Base-by-base conservation (phyloP, 2,113 vertebrate genomes). In the Aviceda subcristata region DNA sequence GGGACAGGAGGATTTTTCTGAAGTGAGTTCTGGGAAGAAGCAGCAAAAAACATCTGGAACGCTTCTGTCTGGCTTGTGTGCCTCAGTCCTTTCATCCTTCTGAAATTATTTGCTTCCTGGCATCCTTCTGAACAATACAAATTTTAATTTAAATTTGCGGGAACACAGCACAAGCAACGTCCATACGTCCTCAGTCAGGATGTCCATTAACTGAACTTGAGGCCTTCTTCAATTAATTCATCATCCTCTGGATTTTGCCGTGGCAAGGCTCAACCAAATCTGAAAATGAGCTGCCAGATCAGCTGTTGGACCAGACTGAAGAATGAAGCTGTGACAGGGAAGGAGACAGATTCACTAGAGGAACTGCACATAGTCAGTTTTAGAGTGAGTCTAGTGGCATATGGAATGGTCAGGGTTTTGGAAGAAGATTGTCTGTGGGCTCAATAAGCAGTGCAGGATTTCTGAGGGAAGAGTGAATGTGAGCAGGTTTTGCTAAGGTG, bases 311-410 rank as follows among this genome's bases (percentile, higher is more conserved):
- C 11, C 24, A 62, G 43, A 34, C 20, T 41, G 69, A 68, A 48
- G 14, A 75, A 41, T 0, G 0, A 64, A 39, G 6, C 30, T n/a
- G 30, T 1, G 1, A 7, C 5, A 48, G 27, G 27, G 45, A 86
- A 29, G 30, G 66, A 85, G 29, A 1, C 7, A 16, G 9, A 27
- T 50, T 48, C 3, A 8, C 9, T 46, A 24, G 14, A 72, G 20
- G 51, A 72, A 32, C 11, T 72, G 20, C 29, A 59, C 2, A 0
- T 48, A 29, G 21, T 57, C 4, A 3, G 23, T 38, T 73, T 64
- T 56, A 55, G 51, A 39, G 27, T 32, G 9, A 22, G 6, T 38
- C 32, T 72, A 60, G 69, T 43, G 39, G 12, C 12, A 15, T 48
- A 5, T 56, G 43, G 34, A 64, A 24, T 19, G n/a, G 26, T 5